Evolutionary conservation across 53 echinoderm and acorn worm genomes (phyloP), one percentile per base, ranked within the genome.

Genomic region (Echinometra lucunter): DNA sequence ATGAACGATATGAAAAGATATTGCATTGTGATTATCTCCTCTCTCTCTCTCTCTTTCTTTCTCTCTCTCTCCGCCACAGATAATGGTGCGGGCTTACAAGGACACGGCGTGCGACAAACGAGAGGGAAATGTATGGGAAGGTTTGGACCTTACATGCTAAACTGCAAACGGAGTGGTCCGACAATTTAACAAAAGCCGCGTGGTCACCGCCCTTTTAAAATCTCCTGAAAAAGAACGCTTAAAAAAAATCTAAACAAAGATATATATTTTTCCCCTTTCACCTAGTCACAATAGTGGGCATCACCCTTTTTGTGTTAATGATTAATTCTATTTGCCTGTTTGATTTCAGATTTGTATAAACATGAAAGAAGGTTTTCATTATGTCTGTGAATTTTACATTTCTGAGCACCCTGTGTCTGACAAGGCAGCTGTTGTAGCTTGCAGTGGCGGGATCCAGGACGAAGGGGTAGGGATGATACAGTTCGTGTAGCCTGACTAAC

Each of bases 61-160:
- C 1, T 49, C 37, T n/a, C 1, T 78, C 38, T 88, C 28, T 56
- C 5, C 21, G 4, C 25, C 19, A 56, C 92, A 92, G 92, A 92
- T 80, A 92, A 57, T 37, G 92, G 92, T 57, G 78, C 57, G 37
- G 92, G 92, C 18, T 92, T 92, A 92, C 92, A 74, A 92, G 92
- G 25, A 74, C 92, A 80, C 3, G 78, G 78, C 5, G 92, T 92
- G 25, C 78, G 92, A 81, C 92, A 92, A 92, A 92, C 92, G 28
- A 74, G 92, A 92, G 92, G 92, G 40, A 57, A 60, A 53, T 92
- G 92, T 34, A 92, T 92, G 92, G 92, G 92, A 17, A 92, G 92
- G n/a, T 92, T 92, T 35, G 78, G 53, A 10, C 92, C 92, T 55
- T 92, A 92, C 80, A 92, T 92, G 92, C 92, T 92, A 15, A 74